Base-by-base conservation (phyloP, 2,113 vertebrate species). In the Lepidiolamprologus cunningtoni region DNA sequence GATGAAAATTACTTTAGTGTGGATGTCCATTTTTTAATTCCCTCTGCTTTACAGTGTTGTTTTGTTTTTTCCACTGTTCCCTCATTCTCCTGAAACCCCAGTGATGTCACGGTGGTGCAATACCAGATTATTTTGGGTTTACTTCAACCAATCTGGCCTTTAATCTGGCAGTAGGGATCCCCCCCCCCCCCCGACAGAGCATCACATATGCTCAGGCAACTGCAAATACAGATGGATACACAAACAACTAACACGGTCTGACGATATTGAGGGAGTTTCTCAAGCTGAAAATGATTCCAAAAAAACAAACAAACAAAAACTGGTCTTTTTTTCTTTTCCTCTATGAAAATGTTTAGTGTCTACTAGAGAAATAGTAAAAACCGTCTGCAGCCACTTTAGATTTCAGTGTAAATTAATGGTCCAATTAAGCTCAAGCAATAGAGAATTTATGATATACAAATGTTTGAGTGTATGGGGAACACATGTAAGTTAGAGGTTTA, bases 391-490 rank as follows among this genome's bases (percentile, higher is more conserved):
- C 89, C 91, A 90, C 87, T 89, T 91, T 83, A 84, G 31, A 82
- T 84, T 80, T 87, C n/a, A 55, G 84, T 83, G 58, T 87, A 87
- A 91, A 87, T 91, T 50, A 91, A 81, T 83, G 85, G 76, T 21
- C 54, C 90, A 83, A 87, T 87, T 78, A 92, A 93, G 42, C 40
- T 17, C 31, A 81, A 40, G 23, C 40, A 85, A 33, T 52, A 61
- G 40, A 78, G 89, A 58, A 91, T 91, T 93, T 90, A 94, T 89
- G 90, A 82, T 63, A 66, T 71, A 83, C 85, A 89, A 87, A 90
- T 91, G 85, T 87, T 91, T 86, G 42, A 33, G 61, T 3, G 80
- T 31, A 82, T 68, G 28, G 28, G 31, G 45, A 88, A 84, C 89
- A 86, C 86, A 82, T 87, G 81, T 73, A 82, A 63, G 40, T 82